Percentiles rank a stretch among this genome's conserved stretches.
These are phyloP conservation scores for Shinisaurus crocodilurus DNA, from an alignment of 2,113 vertebrate genomes.

Conservation along the genomic window DNA sequence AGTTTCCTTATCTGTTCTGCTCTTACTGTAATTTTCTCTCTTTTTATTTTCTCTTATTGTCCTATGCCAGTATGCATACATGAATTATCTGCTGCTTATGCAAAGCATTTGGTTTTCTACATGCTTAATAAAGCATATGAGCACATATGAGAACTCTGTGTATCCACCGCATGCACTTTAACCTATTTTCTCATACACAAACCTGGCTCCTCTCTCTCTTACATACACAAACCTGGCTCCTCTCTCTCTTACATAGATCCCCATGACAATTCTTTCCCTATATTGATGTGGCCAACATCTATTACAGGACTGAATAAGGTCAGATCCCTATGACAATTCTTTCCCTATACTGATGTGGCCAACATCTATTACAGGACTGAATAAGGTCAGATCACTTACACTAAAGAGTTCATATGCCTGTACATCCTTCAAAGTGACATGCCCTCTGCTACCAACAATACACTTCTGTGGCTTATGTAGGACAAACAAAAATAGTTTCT, in stretches of 20 bases:
- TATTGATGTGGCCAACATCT: neutral
- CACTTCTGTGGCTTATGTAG: neutral
- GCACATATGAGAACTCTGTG: neutral
- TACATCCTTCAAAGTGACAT: neutral
- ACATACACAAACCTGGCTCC: neutral
- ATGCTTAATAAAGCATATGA: neutral
- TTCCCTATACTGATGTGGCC: neutral
- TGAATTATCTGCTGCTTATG: neutral
- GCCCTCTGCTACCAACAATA: neutral
- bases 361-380: neutral
- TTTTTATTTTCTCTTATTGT: neutral
- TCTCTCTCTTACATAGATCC: neutral
- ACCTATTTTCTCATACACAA: neutral
- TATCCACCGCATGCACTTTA: neutral
- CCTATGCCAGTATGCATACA: neutral
- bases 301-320: neutral
- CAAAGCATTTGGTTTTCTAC: neutral
- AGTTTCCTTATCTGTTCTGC: neutral
- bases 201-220: neutral
- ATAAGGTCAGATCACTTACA: neutral
- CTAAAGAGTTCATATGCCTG: neutral
- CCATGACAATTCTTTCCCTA: neutral
- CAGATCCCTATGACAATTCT: neutral
- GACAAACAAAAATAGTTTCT: too few species aligned
- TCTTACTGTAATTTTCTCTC: neutral